Base-by-base conservation (phyloP, 2,797 vertebrate species). In the Sebastes reedi region DNA sequence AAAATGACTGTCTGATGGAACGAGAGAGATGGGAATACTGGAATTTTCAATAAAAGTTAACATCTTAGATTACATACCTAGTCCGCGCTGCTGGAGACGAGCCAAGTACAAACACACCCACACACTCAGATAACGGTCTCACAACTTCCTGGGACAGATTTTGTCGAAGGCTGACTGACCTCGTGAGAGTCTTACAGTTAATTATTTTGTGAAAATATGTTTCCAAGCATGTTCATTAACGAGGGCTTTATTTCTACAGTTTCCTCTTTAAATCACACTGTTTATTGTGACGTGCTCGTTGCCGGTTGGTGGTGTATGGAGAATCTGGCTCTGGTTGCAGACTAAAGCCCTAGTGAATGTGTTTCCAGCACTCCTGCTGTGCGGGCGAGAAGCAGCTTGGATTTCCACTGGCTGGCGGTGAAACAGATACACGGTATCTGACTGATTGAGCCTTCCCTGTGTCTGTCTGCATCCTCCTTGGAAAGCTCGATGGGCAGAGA, bases 311-410 rank as follows among this genome's bases (percentile, higher is more conserved):
- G 16, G 42, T 59, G 61, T 32, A 42, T 9, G 46, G 65, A 82
- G 70, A 79, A 14, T 77, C 77, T 90, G 88, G 77, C 77, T 89
- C 64, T 68, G 81, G 52, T 34, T 80, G 71, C 71, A 77, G 16
- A 61, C 50, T 36, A 25, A 66, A 72, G 54, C 67, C 81, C 42
- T 14, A 52, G 42, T 29, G 59, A 73, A 42, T 52, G 72, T 54
- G 77, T 54, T 86, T 86, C 82, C 75, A 86, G 83, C 78, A 80
- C 85, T 78, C 89, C 87, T 66, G 83, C 87, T 85, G 83, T 58
- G 88, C 79, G 22, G 56, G 8, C 16, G 10, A 81, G 77, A 85
- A 64, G 27, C 73, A 89, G 80, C 22, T 66, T 75, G 83, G 78
- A 32, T 86, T 87, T 72, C 69, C 64, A 65, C 78, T 72, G 84